A percentile compares a stretch with the other conserved stretches of the same genome.
Conservation (phyloP, 1,140 invertebrate genomes). For the Samia ricini region DNA sequence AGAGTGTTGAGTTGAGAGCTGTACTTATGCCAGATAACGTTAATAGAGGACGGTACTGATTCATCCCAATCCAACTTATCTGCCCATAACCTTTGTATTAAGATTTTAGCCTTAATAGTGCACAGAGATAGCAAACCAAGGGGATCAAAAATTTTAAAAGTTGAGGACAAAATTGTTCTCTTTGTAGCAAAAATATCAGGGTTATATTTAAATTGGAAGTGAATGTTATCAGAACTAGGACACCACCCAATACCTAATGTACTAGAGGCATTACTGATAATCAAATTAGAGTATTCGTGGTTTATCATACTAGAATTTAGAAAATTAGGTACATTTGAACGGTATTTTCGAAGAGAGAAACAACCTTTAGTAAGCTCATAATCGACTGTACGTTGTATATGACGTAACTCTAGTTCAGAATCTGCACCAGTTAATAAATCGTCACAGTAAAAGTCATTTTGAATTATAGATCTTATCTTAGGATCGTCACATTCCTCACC, state of each 20-base stretch:
- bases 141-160: conserved; percentile 29
- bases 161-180: conserved; percentile 29
- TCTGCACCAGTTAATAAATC: conserved; percentile 61
- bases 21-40: not conserved
- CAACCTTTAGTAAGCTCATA: conserved; percentile 14
- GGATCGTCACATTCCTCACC: conserved; percentile 32
- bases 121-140: conserved; percentile 33
- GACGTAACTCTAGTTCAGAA: conserved; percentile 14
- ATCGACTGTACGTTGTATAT: conserved; percentile 17
- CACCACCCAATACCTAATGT: conserved; percentile 26
- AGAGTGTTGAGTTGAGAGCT: not conserved
- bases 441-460: conserved; percentile 69
- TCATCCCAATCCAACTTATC: conserved; percentile 22
- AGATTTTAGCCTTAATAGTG: conserved; percentile 34
- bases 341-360: conserved; percentile 25
- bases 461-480: conserved; percentile 39
- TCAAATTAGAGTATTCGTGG: conserved; percentile 19
- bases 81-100: conserved; percentile 31
- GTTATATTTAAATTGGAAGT: conserved; percentile 9
- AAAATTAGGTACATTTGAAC: conserved; percentile 5
- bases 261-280: conserved; percentile 12
- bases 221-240: conserved; percentile 19
- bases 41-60: conserved; percentile 7
- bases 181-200: conserved; percentile 18
- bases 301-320: not conserved